Base-by-base conservation (phyloP, 2,113 vertebrate species). In the Heliornis fulica region DNA sequence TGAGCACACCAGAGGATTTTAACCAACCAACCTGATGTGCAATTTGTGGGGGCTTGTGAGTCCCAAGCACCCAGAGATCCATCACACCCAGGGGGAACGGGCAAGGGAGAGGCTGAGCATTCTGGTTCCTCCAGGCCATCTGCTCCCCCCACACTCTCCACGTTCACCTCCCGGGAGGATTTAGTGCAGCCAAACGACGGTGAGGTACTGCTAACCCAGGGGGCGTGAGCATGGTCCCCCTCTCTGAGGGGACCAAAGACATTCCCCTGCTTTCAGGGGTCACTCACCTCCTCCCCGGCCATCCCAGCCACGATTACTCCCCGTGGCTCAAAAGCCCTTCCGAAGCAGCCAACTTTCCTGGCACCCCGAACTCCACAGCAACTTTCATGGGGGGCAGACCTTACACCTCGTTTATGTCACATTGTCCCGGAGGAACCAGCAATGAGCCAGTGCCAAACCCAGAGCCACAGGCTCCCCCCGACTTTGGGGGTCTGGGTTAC, bases 71-170 rank as follows among this genome's bases (percentile, higher is more conserved):
- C n/a, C 45, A 20, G 48, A 64, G 43, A 46, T 15, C 46, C 18
- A 11, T 2, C 50, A 28, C 59, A n/a, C 4, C 1, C 32, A 53
- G 14, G 7, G 48, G 29, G 13, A 72, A 26, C 0, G 1, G 28
- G 20, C 41, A 34, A 21, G 34, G 51, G 20, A 0, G 2, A 38
- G 13, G 45, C 15, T 1, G 1, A 11, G 56, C 3, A 5, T 51
- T 69, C 61, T 1, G 65, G 51, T 48, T 74, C 19, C 53, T 23
- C 29, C 68, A 81, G 17, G 59, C 29, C 56, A 40, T 6, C 34
- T 23, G 81, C 64, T 71, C 34, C 48, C 45, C 68, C 69, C 4
- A 0, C 4, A 1, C 32, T 34, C 48, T 41, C n/a, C n/a, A 46
- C 19, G 34, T 32, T 56, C 40, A 1, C 56, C 9, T 26, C 84